A percentile compares a stretch with the other conserved stretches of the same genome.
Evolutionary conservation across 2,888 invertebrate species (phyloP).

Genomic region (Acronicta psi): DNA sequence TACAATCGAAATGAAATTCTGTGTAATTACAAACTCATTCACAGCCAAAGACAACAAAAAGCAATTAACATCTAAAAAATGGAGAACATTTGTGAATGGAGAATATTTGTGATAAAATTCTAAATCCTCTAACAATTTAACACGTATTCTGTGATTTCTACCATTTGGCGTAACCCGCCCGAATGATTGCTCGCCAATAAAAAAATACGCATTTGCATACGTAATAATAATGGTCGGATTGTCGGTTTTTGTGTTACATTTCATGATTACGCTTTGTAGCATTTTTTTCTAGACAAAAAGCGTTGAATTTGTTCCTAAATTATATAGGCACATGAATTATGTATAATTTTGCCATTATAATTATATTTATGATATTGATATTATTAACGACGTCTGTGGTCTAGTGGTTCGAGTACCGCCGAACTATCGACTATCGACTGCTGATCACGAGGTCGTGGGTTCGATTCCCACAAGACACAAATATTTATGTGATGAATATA

Average conservation of each 20-base stretch:
- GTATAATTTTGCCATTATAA: too few relatives aligned
- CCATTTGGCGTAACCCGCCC: conserved; percentile 12
- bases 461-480: too few relatives aligned
- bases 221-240: conserved; percentile 37
- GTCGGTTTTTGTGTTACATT: conserved; percentile 16
- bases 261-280: conserved; percentile 24
- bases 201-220: conserved; percentile 51
- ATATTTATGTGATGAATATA: too few relatives aligned
- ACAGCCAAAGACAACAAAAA: neutral
- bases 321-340: neutral
- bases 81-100: neutral
- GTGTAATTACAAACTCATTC: neutral
- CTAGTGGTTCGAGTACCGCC: too few relatives aligned
- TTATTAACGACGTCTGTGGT: too few relatives aligned
- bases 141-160: conserved; percentile 39
- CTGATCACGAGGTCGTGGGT: too few relatives aligned
- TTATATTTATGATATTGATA: too few relatives aligned
- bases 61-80: neutral
- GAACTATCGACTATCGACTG: too few relatives aligned
- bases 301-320: neutral
- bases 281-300: neutral
- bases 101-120: conserved; percentile 10
- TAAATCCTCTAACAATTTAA: conserved; percentile 22
- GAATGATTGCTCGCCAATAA: conserved; percentile 48
- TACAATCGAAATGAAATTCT: too few relatives aligned